A percentile compares a stretch with the other conserved stretches of the same genome.
phyloP scores from a whole-genome alignment of 2,113 vertebrate species.

The Scortum barcoo region DNA sequence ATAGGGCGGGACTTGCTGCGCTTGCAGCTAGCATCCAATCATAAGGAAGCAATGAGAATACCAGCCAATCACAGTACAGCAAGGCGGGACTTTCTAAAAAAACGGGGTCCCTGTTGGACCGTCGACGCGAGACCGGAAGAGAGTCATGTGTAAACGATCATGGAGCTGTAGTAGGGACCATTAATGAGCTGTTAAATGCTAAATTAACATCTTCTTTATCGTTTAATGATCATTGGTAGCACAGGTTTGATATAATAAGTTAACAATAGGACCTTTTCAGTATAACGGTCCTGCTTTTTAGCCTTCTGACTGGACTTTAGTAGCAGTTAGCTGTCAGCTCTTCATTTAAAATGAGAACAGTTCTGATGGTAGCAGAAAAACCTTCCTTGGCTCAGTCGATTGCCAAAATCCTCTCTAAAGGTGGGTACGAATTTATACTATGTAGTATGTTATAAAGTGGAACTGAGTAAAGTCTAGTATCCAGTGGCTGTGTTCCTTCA shows the following conservation, averaged over 20 bases:
- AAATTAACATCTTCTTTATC: not conserved
- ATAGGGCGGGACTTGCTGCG: too few species aligned
- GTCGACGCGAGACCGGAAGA: conserved; percentile 2
- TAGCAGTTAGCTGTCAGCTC: not conserved
- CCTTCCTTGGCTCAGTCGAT: conserved; percentile 97
- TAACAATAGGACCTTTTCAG: not conserved
- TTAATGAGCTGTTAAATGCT: not conserved
- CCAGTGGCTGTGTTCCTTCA: not conserved
- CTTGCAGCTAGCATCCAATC: too few species aligned
- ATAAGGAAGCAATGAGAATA: too few species aligned
- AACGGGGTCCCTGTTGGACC: too few species aligned
- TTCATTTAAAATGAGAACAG: conserved; percentile 88
- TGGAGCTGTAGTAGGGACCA: not conserved
- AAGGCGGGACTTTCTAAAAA: too few species aligned
- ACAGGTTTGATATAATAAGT: not conserved
- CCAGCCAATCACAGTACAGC: too few species aligned
- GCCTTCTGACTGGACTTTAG: not conserved
- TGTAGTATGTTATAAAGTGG: not conserved
- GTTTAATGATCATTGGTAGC: not conserved
- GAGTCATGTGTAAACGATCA: not conserved
- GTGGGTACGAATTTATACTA: conserved; percentile 72
- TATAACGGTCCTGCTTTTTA: too few species aligned
- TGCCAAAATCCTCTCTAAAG: conserved; percentile 96
- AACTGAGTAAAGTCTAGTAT: too few species aligned
- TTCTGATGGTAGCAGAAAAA: conserved; percentile 98